A percentile compares a stretch with the other conserved stretches of the same genome.
Conservation (phyloP, 2,113 vertebrate genomes). For the Prunella himalayana region DNA sequence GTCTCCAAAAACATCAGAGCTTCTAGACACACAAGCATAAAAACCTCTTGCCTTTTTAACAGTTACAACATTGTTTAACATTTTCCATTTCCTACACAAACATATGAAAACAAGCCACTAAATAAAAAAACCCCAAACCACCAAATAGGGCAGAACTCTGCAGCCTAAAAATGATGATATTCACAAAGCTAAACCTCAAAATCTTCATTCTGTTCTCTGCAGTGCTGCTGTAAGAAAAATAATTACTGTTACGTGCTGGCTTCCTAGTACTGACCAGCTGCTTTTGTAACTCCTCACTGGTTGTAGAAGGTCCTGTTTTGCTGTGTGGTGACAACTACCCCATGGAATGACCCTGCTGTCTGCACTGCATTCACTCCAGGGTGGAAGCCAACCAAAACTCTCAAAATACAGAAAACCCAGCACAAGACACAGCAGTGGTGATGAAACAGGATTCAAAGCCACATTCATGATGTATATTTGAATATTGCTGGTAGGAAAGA, state of each 20-base stretch:
- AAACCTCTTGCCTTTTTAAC: background rate
- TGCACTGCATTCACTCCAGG: background rate
- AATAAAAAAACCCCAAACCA: background rate
- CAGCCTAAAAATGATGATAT: background rate
- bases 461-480: fast-evolving
- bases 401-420: background rate
- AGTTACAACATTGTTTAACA: background rate
- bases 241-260: background rate
- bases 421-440: background rate
- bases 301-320: background rate
- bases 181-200: background rate
- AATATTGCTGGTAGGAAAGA: background rate
- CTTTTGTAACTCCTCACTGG: background rate
- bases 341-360: background rate
- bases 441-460: background rate
- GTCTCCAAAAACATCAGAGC: background rate
- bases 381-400: background rate
- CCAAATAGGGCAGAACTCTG: background rate
- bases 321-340: background rate
- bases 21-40: background rate
- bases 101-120: background rate
- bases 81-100: background rate
- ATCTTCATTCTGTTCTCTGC: background rate
- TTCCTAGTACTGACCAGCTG: background rate
- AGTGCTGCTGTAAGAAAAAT: background rate